Evolutionary conservation across 2,113 vertebrate genomes (phyloP).

Genomic region (Reinhardtius hippoglossoides): DNA sequence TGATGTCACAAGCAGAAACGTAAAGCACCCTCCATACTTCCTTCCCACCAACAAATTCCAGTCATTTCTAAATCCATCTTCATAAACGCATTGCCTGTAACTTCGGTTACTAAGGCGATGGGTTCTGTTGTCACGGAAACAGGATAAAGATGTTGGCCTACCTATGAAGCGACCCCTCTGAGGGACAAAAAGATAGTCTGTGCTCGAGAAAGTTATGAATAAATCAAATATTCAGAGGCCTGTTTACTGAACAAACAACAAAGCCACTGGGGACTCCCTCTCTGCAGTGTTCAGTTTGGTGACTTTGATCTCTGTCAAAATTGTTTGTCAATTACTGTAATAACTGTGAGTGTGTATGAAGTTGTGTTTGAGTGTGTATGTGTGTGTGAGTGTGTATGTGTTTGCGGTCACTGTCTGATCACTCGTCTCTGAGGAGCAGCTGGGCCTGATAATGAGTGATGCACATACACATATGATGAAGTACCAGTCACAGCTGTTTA

Average conservation of each 20-base stretch:
- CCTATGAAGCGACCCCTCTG: constrained; percentile 14
- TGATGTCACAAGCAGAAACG: neutral
- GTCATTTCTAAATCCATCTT: constrained; percentile 17
- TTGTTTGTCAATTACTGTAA: constrained; percentile 55
- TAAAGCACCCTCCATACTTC: neutral
- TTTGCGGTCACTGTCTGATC: constrained; percentile 62
- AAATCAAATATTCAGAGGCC: constrained; percentile 10
- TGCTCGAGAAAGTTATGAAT: constrained; percentile 30
- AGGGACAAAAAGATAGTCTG: constrained; percentile 1
- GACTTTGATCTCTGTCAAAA: constrained; percentile 59
- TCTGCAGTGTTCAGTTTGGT: constrained; percentile 18
- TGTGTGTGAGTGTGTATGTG: constrained; percentile 14
- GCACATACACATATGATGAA: constrained; percentile 72
- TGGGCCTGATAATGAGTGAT: constrained; percentile 80
- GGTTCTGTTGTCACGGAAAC: constrained; percentile 43
- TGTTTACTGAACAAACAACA: constrained; percentile 43
- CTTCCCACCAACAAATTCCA: constrained; percentile 4
- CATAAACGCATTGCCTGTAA: neutral
- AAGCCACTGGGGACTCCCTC: constrained; percentile 31
- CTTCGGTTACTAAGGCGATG: constrained; percentile 8
- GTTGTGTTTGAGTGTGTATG: neutral
- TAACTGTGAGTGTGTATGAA: constrained; percentile 9
- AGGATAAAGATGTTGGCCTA: constrained; percentile 3
- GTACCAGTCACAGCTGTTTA: constrained; percentile 77
- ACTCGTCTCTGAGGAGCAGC: constrained; percentile 72